Conservation (phyloP, 2,797 vertebrate genomes). For the Spinus olivaceus region DNA sequence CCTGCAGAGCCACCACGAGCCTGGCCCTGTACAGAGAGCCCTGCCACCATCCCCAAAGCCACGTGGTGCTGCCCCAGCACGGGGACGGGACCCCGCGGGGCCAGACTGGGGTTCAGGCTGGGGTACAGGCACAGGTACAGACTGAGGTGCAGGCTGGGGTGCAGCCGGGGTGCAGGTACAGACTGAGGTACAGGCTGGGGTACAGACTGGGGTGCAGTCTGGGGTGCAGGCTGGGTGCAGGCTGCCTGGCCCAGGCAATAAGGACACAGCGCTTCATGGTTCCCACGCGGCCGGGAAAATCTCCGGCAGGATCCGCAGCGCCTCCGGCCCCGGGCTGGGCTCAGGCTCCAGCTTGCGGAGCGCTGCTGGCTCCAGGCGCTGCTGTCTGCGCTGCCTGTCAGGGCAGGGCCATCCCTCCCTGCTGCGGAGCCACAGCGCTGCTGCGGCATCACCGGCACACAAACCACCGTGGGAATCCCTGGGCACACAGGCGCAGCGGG, state of each 20-base stretch:
- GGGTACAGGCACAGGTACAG: no score
- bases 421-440: neutral
- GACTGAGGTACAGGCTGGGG: no score
- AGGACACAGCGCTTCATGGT: accelerated
- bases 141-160: no score
- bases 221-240: neutral
- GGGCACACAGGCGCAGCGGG: accelerated
- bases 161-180: no score
- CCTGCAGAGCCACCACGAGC: neutral
- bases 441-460: neutral
- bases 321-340: neutral
- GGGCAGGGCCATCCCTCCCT: neutral
- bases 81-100: accelerated
- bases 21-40: accelerated
- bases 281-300: neutral
- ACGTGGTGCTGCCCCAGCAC: accelerated
- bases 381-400: neutral
- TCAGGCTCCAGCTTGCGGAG: constrained; percentile 29
- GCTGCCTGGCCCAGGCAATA: neutral
- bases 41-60: neutral
- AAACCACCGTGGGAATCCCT: neutral
- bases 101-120: no score
- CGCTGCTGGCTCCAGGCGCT: neutral
- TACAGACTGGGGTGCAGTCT: no score
- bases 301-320: neutral